phyloP scores from a whole-genome alignment of 1,140 invertebrate genomes.

The Pseudomyrmex pallidus region DNA sequence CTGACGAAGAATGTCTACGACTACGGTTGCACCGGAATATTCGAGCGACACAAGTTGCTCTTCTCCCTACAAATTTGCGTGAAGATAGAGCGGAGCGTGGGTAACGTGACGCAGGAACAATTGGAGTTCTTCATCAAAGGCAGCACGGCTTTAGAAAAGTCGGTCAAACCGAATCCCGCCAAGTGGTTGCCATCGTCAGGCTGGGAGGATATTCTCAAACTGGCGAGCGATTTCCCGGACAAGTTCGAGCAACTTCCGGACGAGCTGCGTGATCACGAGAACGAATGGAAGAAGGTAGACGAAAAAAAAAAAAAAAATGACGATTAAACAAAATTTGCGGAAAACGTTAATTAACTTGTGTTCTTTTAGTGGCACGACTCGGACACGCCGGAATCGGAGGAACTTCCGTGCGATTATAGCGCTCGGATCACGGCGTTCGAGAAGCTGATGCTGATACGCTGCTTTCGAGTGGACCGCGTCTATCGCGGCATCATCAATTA shows the following conservation, averaged over 20 bases:
- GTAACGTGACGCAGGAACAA: constrained; percentile 88
- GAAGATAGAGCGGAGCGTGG: constrained; percentile 90
- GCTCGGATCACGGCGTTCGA: constrained; percentile 89
- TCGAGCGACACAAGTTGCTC: constrained; percentile 95
- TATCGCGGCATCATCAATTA: constrained; percentile 92
- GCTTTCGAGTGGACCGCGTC: constrained; percentile 94
- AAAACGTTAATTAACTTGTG: constrained; percentile 1
- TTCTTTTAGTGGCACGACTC: constrained; percentile 91
- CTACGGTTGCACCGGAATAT: constrained; percentile 96
- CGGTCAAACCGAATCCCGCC: constrained; percentile 88
- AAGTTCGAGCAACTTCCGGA: constrained; percentile 88
- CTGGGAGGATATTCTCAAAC: constrained; percentile 93
- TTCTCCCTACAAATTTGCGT: constrained; percentile 96
- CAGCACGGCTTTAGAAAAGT: constrained; percentile 91
- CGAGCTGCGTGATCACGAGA: constrained; percentile 87
- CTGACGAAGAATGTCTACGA: constrained; percentile 95
- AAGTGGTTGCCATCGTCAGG: constrained; percentile 89
- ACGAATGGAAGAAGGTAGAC: constrained; percentile 89
- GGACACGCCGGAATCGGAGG: constrained; percentile 90
- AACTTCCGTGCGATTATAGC: constrained; percentile 90
- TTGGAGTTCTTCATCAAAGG: constrained; percentile 97
- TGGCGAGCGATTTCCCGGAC: constrained; percentile 89
- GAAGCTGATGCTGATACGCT: constrained; percentile 92
- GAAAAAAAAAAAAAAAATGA: too few species aligned
- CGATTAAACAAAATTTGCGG: too few species aligned